A percentile compares a stretch with the other conserved stretches of the same genome.
These are phyloP conservation scores for Hyaena hyaena DNA, from an alignment of 2,113 vertebrate genomes.

Conservation along the genomic window DNA sequence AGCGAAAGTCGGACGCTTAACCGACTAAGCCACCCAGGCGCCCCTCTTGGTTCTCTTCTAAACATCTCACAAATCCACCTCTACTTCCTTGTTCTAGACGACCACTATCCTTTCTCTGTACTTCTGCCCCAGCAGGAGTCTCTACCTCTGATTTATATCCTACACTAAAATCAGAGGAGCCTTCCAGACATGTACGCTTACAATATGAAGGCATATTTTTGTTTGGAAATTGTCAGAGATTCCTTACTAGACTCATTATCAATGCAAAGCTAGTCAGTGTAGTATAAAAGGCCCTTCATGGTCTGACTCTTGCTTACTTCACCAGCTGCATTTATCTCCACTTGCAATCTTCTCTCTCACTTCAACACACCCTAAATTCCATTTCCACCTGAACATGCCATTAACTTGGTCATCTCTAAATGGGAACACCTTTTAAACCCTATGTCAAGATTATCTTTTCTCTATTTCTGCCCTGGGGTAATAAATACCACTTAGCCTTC, in stretches of 20 bases:
- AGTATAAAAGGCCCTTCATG: neutral
- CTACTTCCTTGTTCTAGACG: neutral
- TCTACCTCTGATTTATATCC: neutral
- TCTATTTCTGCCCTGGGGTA: neutral
- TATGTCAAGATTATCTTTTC: neutral
- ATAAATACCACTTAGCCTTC: neutral
- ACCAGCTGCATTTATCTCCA: neutral
- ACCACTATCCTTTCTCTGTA: neutral
- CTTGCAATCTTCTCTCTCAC: neutral
- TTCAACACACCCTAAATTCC: neutral
- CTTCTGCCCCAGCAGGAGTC: neutral
- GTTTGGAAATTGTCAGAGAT: neutral
- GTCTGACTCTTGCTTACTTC: neutral
- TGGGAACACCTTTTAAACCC: neutral
- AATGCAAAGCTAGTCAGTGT: neutral
- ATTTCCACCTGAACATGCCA: neutral
- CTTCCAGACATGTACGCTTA: neutral
- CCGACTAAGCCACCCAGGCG: too few species aligned
- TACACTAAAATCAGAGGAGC: neutral
- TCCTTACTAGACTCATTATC: neutral
- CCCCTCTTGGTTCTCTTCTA: neutral
- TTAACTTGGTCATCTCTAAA: neutral
- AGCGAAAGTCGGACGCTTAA: too few species aligned
- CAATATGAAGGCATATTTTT: neutral
- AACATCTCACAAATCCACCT: neutral